Base-by-base conservation (phyloP, 2,113 vertebrate genomes). In the Rhynchopsitta pachyrhyncha region DNA sequence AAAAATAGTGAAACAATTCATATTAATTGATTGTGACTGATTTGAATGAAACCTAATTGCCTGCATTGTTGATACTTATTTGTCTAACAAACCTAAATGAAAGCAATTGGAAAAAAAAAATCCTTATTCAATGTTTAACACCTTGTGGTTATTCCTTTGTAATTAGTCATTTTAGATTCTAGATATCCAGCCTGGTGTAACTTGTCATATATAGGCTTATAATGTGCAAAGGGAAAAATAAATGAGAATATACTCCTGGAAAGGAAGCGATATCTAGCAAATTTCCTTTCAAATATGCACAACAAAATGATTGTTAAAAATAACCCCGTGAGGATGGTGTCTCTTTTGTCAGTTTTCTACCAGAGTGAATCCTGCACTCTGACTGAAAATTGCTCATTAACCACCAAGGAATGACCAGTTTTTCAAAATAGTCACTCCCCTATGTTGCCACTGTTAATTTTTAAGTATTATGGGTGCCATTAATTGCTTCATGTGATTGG, bases 301-400 rank as follows among this genome's bases (percentile, higher is more conserved):
- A 96, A 71, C 70, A 93, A 96, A 94, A 76, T 87, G 31, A 47
- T 89, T 77, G 92, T 95, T 96, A 85, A 81, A 93, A 92, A 89
- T 90, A 95, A 87, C 84, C 91, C 92, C 15, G 27, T 25, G 94
- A 92, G 96, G 83, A 88, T 79, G 29, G 68, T 59, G 49, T 50
- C 67, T 86, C 95, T 92, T 97, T 95, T 96, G 94, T 96, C 96
- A 90, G 82, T 96, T 97, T 95, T 90, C 94, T 97, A 84, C 84
- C 15, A 81, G 86, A 90, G 44, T 33, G 76, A 76, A 83, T 88
- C 86, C 94, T 90, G 85, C 52, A 52, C 92, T 93, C 91, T 97
- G 97, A 96, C 88, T 95, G 97, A 92, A 96, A 95, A 97, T 91
- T 93, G 94, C 90, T 97, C 91, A 88, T 96, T 97, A 97, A 96